Conservation (phyloP, 2,113 vertebrate species). For the Marcusenius ussheri region DNA sequence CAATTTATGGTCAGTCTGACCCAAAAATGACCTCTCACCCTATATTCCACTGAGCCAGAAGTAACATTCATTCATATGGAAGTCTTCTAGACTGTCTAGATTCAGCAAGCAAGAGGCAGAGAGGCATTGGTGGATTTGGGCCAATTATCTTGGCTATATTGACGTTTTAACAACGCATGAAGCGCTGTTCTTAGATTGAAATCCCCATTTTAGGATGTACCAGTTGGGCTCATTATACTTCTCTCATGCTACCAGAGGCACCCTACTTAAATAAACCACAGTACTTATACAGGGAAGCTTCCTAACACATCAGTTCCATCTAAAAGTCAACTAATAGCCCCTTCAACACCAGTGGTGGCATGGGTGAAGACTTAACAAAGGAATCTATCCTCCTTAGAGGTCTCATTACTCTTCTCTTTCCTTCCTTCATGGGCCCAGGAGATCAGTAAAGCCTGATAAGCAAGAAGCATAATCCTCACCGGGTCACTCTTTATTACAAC, state of each 20-base stretch:
- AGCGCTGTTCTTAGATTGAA: neutral
- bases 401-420: conserved; percentile 5
- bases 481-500: neutral
- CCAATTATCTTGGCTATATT: conserved; percentile 48
- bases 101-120: conserved; percentile 48
- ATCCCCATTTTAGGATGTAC: neutral
- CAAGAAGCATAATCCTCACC: neutral
- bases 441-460: conserved; percentile 15
- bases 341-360: neutral
- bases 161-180: neutral
- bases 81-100: conserved; percentile 51
- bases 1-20: conserved; percentile 43
- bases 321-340: neutral
- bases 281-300: neutral
- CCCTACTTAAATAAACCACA: neutral
- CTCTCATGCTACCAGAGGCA: neutral
- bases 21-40: conserved; percentile 44
- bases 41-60: conserved; percentile 56
- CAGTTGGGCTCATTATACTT: neutral
- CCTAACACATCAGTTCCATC: neutral
- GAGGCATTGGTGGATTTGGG: conserved; percentile 45
- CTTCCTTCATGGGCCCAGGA: conserved; percentile 1
- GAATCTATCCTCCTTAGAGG: neutral
- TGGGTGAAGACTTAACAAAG: neutral
- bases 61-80: conserved; percentile 49